Percentiles rank a stretch among this genome's conserved stretches.
These are phyloP conservation scores for Dusona sp. DNA, from an alignment of 2,888 invertebrate species.

Conservation along the genomic window DNA sequence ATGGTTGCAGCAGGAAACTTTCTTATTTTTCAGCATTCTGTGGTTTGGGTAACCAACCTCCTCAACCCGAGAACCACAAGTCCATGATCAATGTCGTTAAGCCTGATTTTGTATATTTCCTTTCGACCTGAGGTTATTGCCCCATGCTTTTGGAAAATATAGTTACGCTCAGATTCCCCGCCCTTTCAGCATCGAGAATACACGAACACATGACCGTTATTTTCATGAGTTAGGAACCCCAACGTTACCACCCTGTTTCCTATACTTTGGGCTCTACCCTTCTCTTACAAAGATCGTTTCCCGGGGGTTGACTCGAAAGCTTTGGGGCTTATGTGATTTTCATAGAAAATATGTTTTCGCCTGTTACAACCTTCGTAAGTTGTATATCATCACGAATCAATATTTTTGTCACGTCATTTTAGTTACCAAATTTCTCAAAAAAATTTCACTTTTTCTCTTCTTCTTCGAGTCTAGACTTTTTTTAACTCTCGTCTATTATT, in stretches of 20 bases:
- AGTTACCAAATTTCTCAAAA: not conserved
- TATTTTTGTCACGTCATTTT: not conserved
- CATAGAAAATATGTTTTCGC: slow-evolving; percentile 53
- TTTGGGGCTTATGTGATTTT: slow-evolving; percentile 64
- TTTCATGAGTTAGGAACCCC: slow-evolving; percentile 38
- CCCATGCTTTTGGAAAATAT: slow-evolving; percentile 53
- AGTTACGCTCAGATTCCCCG: slow-evolving; percentile 12
- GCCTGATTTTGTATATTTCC: not conserved
- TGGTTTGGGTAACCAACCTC: too few species aligned
- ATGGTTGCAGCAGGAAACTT: too few species aligned
- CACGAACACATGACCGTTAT: slow-evolving; percentile 33
- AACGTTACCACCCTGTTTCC: slow-evolving; percentile 32
- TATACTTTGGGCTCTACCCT: slow-evolving; percentile 39
- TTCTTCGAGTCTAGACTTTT: not conserved
- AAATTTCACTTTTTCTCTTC: not conserved
- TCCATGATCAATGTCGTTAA: slow-evolving; percentile 41
- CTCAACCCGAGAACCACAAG: slow-evolving; percentile 17
- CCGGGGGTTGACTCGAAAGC: slow-evolving; percentile 41
- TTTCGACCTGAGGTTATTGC: slow-evolving; percentile 49
- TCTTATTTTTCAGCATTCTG: too few species aligned
- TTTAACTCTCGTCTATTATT: not conserved
- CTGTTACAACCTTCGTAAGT: slow-evolving; percentile 1
- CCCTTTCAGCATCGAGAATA: slow-evolving; percentile 23
- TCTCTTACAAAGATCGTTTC: slow-evolving; percentile 28
- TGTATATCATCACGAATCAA: not conserved